Base-by-base conservation (phyloP, 2,113 vertebrate species). In the Natator depressus region DNA sequence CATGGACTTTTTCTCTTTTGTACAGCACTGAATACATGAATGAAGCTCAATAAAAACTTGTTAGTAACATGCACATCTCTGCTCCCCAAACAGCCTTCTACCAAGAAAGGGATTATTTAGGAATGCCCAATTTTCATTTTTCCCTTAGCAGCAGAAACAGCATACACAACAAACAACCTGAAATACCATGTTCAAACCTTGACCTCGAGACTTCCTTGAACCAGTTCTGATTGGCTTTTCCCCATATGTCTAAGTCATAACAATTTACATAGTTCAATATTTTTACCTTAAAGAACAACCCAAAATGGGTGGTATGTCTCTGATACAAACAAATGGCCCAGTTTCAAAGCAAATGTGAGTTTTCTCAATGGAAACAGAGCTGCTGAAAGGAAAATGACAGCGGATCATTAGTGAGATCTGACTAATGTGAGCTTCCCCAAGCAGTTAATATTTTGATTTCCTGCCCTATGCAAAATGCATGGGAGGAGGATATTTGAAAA, bases 141-240 rank as follows among this genome's bases (percentile, higher is more conserved):
- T 90, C 38, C 31, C 38, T n/a, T 89, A 80, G 0, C 24, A 55
- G 78, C 88, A 93, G 69, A 87, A 92, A 79, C 62, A 80, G 79
- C 85, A 87, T 47, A 57, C 86, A 93, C 53, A 97, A 95, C 89
- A 91, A 90, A 86, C 75, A 93, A 55, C 27, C 94, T 96, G 89
- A 95, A 96, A 94, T 96, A 88, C 84, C 93, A 80, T 54, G 89
- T 94, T 94, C 89, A 86, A 7, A 87, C 87, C 94, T 97, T 96
- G 94, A 97, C 96, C 96, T 89, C 25, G 57, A 95, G 80, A 96
- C 89, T 97, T 97, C 96, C 94, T 72, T 97, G 96, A 97, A 96
- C 79, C 93, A 93, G 94, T 97, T 97, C 96, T 93, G 91, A 96
- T 97, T 97, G 95, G 96, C 96, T 95, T 76, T 96, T 90, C 57